A percentile compares a stretch with the other conserved stretches of the same genome.
These are phyloP conservation scores for Cavia aperea DNA, from an alignment of 2,113 vertebrate species.

Conservation along the genomic window DNA sequence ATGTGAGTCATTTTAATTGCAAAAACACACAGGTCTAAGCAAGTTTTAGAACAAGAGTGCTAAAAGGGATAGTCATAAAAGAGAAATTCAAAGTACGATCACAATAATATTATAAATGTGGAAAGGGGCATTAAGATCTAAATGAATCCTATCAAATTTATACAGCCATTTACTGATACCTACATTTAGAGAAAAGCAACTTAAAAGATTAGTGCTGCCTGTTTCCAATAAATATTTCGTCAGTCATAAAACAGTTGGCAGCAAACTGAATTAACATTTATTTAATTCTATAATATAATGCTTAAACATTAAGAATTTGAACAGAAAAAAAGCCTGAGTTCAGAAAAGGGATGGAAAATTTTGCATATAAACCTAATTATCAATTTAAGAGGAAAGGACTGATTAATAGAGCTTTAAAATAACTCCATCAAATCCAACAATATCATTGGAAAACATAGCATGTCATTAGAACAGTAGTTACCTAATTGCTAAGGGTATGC, in stretches of 20 bases:
- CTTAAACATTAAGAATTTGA: conserved; percentile 23
- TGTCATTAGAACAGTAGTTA: not conserved
- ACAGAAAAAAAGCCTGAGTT: not conserved
- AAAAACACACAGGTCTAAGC: conserved; percentile 1
- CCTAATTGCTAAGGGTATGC: not conserved
- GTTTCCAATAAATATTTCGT: conserved; percentile 25
- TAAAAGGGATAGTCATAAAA: not conserved
- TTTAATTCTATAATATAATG: not conserved
- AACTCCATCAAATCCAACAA: conserved; percentile 33
- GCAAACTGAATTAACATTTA: conserved; percentile 24
- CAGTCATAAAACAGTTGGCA: not conserved
- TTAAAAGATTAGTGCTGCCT: conserved; percentile 22
- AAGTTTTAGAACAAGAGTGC: not conserved
- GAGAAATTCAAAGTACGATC: not conserved
- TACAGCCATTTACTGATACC: not conserved
- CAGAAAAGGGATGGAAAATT: conserved; percentile 1
- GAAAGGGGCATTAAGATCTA: not conserved
- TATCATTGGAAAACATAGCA: not conserved
- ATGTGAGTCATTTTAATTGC: not conserved
- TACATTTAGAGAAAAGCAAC: conserved; percentile 30
- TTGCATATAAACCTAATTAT: conserved; percentile 23
- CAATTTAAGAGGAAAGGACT: conserved; percentile 32
- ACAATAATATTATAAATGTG: not conserved
- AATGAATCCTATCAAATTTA: conserved; percentile 29
- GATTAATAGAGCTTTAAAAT: conserved; percentile 33